Evolutionary conservation across 2,113 vertebrate species (phyloP).

Genomic region (Sisor rabdophorus): DNA sequence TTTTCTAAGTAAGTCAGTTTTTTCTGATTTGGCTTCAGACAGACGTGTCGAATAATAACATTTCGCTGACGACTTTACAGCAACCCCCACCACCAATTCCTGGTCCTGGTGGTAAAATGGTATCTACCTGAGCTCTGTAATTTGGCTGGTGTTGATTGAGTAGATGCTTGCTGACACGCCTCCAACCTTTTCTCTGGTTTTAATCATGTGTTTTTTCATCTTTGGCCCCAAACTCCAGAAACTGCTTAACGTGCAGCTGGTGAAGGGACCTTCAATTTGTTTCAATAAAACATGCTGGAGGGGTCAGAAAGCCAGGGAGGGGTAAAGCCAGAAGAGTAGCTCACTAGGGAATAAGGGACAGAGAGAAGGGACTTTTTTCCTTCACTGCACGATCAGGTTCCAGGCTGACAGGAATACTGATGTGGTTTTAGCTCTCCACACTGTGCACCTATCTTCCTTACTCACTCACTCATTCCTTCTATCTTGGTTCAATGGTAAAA

Average conservation of each 20-base stretch:
- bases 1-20: constrained; percentile 27
- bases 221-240: constrained; percentile 35
- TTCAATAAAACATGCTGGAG: constrained; percentile 60
- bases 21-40: constrained; percentile 54
- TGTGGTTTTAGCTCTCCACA: constrained; percentile 49
- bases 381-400: constrained; percentile 56
- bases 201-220: constrained; percentile 55
- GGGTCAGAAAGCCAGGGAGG: constrained; percentile 25
- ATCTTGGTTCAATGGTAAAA: constrained; percentile 44
- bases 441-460: constrained; percentile 28
- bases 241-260: constrained; percentile 61
- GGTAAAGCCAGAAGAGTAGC: constrained; percentile 23
- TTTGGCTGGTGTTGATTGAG: constrained; percentile 68
- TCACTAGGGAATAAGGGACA: constrained; percentile 14
- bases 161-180: constrained; percentile 61
- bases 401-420: constrained; percentile 71
- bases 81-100: background rate
- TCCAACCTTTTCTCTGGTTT: constrained; percentile 60
- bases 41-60: constrained; percentile 54
- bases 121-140: constrained; percentile 56
- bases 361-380: constrained; percentile 50
- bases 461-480: constrained; percentile 24
- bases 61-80: background rate
- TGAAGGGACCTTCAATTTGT: constrained; percentile 59
- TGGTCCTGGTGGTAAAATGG: constrained; percentile 53